Evolutionary conservation across 2,888 invertebrate species (phyloP).

Genomic region (Himalopsyche anomala): DNA sequence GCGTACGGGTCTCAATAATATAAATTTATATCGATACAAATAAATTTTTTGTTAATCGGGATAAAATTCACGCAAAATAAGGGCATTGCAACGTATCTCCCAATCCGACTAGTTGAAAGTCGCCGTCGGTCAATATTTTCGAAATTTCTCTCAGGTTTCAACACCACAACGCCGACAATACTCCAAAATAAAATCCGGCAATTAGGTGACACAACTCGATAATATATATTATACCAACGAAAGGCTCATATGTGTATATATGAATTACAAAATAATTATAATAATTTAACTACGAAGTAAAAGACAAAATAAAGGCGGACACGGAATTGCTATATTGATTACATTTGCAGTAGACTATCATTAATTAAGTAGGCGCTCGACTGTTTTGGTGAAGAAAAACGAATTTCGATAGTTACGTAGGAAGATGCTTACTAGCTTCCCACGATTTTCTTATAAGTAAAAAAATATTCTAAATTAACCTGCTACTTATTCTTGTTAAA

Average conservation of each 20-base stretch:
- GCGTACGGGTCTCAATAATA: too few relatives aligned
- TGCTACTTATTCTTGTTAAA: neutral
- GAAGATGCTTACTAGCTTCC: neutral
- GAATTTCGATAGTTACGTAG: neutral
- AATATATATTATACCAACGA: neutral
- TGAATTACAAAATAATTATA: too few relatives aligned
- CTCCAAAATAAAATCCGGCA: conserved; percentile 8
- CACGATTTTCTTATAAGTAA: neutral
- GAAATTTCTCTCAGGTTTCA: conserved; percentile 12
- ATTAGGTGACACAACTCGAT: conserved; percentile 28
- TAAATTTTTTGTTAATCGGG: too few relatives aligned
- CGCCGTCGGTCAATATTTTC: neutral
- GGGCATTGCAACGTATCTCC: too few relatives aligned
- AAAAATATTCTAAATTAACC: neutral
- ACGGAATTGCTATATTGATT: too few relatives aligned
- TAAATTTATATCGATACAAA: too few relatives aligned
- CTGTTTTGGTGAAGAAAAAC: neutral
- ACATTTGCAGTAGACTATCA: too few relatives aligned
- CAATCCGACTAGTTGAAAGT: neutral
- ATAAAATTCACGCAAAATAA: too few relatives aligned
- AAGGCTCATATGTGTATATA: too few relatives aligned
- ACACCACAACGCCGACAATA: neutral
- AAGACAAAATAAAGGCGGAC: too few relatives aligned
- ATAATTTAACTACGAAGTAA: too few relatives aligned
- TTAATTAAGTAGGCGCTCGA: too few relatives aligned